Evolutionary conservation across 2,797 vertebrate species (phyloP).

Genomic region (Halcyon leucocephala): DNA sequence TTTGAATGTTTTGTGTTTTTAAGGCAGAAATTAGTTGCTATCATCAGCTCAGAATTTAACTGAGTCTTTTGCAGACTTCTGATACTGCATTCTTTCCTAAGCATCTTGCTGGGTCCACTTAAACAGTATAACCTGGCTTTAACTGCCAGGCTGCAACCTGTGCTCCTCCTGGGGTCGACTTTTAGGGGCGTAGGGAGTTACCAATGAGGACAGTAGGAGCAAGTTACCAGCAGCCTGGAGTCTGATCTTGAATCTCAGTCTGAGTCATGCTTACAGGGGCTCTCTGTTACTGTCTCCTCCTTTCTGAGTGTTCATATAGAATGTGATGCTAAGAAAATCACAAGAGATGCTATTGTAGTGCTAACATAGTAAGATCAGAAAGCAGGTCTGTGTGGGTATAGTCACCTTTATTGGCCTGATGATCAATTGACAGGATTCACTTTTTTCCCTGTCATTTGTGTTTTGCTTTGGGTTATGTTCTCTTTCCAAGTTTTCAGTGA

Average conservation of each 20-base stretch:
- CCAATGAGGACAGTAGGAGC: background rate
- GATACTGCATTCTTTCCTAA: background rate
- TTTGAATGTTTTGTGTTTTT: background rate
- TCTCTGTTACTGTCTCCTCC: background rate
- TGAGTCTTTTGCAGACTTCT: background rate
- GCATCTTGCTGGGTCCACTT: background rate
- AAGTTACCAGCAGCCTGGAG: background rate
- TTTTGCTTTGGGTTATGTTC: background rate
- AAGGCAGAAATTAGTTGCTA: background rate
- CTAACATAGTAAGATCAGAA: background rate
- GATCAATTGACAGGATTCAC: background rate
- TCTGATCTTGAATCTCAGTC: background rate
- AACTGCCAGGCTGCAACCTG: background rate
- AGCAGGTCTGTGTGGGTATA: background rate
- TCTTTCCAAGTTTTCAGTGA: background rate
- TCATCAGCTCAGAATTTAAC: background rate
- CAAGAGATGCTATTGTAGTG: background rate
- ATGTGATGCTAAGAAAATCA: background rate
- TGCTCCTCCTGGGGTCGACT: background rate
- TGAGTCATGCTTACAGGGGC: background rate
- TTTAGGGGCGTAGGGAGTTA: background rate
- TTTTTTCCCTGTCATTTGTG: background rate
- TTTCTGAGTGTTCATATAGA: background rate
- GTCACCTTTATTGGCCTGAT: background rate
- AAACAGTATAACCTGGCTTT: background rate